These are phyloP conservation scores for Gallinago nigripennis DNA, from an alignment of 2,797 vertebrate species.

Conservation along the genomic window DNA sequence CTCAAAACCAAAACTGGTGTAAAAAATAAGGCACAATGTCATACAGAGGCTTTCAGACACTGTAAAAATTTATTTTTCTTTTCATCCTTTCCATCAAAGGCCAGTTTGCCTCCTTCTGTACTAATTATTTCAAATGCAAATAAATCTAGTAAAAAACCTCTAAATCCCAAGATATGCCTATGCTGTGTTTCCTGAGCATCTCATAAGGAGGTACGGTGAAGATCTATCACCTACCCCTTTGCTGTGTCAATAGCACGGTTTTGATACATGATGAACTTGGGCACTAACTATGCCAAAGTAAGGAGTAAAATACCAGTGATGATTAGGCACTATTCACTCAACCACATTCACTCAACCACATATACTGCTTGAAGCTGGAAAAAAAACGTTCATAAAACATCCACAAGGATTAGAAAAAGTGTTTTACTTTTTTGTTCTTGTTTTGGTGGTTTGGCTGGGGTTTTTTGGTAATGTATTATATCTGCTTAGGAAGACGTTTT, in stretches of 20 bases:
- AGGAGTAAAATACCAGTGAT: not conserved
- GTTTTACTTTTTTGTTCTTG: not conserved
- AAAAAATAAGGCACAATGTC: not conserved
- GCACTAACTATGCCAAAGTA: not conserved
- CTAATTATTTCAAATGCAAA: not conserved
- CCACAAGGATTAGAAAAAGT: not conserved
- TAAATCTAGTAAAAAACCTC: not conserved
- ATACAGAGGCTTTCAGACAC: not conserved
- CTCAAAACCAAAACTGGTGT: not conserved
- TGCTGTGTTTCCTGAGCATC: not conserved
- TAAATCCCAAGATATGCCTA: not conserved
- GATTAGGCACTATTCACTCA: not conserved
- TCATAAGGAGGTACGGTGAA: not conserved
- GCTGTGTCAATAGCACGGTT: not conserved
- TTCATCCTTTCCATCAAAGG: not conserved
- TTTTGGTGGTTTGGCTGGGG: not conserved
- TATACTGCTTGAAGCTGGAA: not conserved
- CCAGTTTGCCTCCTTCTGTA: not conserved
- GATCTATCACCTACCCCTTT: not conserved
- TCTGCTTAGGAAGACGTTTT: not conserved
- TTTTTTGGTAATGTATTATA: not conserved
- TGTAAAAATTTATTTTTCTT: not conserved
- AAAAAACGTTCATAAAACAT: not conserved
- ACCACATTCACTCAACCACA: not conserved
- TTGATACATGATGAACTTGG: fast-evolving